A percentile compares a stretch with the other conserved stretches of the same genome.
These are phyloP conservation scores for Myotis brandtii DNA, from an alignment of 2,113 vertebrate species.

Conservation along the genomic window DNA sequence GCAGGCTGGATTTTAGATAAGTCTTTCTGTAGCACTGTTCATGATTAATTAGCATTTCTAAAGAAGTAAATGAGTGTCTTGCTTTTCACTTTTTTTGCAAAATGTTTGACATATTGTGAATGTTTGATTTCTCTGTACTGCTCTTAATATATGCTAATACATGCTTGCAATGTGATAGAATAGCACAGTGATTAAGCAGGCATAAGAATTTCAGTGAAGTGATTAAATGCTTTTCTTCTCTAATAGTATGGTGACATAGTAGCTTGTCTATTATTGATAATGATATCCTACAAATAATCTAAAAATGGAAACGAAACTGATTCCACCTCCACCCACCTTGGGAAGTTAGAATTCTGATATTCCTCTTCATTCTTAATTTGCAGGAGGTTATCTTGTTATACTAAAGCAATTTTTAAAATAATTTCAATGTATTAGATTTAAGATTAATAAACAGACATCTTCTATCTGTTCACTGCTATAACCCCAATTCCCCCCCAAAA, in stretches of 20 bases:
- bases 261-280: conserved; percentile 43
- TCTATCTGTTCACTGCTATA: background rate
- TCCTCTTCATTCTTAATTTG: background rate
- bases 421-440: background rate
- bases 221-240: conserved; percentile 51
- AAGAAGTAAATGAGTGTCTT: conserved; percentile 58
- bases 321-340: background rate
- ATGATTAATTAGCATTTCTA: conserved; percentile 71
- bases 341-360: background rate
- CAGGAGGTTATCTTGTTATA: background rate
- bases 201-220: conserved; percentile 34
- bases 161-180: conserved; percentile 20
- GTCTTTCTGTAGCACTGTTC: background rate
- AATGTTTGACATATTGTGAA: conserved; percentile 61
- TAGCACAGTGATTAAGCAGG: conserved; percentile 17
- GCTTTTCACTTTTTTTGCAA: conserved; percentile 51
- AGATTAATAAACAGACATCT: background rate
- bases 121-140: conserved; percentile 55
- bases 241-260: conserved; percentile 36
- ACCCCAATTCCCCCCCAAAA: background rate
- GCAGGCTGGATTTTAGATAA: conserved; percentile 49
- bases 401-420: background rate
- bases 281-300: background rate
- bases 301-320: background rate
- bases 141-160: conserved; percentile 66